Conservation (phyloP, 2,113 vertebrate genomes). For the Balaeniceps rex region DNA sequence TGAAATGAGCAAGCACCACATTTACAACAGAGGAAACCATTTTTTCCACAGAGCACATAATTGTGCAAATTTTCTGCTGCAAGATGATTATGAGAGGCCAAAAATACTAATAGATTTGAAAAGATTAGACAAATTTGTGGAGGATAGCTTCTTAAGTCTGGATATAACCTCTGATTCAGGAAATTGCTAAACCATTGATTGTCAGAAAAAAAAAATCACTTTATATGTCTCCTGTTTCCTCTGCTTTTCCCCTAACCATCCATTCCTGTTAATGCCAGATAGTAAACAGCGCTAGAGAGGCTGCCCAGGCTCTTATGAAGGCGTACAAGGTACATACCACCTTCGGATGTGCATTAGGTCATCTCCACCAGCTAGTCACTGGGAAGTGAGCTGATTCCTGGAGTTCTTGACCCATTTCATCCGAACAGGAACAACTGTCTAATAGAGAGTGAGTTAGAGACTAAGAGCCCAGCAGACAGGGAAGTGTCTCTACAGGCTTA, state of each 20-base stretch:
- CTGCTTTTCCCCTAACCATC: background rate
- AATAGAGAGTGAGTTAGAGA: background rate
- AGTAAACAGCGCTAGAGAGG: background rate
- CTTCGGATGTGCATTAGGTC: background rate
- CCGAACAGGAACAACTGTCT: background rate
- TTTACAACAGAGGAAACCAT: background rate
- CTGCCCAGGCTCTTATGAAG: background rate
- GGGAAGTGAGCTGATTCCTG: background rate
- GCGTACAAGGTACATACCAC: background rate
- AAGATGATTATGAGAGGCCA: background rate
- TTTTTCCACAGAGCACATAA: background rate
- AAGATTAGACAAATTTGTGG: background rate
- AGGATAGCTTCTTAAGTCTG: background rate
- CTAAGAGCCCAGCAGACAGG: background rate
- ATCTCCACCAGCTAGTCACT: background rate
- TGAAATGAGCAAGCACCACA: background rate
- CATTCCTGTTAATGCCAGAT: background rate
- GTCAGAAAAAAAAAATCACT: background rate
- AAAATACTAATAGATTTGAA: background rate
- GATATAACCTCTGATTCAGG: background rate
- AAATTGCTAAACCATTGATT: constrained; percentile 14
- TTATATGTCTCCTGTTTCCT: background rate
- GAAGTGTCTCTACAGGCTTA: background rate
- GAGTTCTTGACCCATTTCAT: background rate
- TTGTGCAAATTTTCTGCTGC: background rate